Percentiles rank a stretch among this genome's conserved stretches.
Evolutionary conservation across 2,113 vertebrate genomes (phyloP).

Genomic region (Gavia stellata): DNA sequence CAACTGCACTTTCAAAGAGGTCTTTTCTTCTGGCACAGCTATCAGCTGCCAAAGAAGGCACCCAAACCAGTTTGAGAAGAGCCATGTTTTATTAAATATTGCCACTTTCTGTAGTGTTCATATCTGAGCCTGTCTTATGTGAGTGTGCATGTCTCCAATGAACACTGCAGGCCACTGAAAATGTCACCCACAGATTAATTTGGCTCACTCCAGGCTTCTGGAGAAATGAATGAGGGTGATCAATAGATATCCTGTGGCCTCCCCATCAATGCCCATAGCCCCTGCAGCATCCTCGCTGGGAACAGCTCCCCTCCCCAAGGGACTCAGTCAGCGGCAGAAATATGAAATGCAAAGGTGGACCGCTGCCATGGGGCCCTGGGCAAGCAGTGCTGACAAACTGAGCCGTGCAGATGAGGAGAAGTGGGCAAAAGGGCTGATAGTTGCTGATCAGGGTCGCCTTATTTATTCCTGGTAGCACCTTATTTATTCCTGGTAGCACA

Average conservation of each 20-base stretch:
- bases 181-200: slow-evolving; percentile 7
- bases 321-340: not conserved
- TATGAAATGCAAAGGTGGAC: not conserved
- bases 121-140: not conserved
- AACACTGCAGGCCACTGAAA: not conserved
- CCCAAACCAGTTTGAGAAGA: not conserved
- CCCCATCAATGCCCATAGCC: not conserved
- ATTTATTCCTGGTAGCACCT: not conserved
- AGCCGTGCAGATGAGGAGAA: not conserved
- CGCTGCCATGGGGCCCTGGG: not conserved
- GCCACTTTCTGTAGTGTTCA: not conserved
- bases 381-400: not conserved
- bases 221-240: not conserved
- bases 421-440: not conserved
- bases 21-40: not conserved
- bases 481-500: not conserved
- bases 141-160: not conserved
- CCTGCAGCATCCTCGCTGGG: not conserved
- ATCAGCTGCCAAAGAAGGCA: not conserved
- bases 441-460: not conserved
- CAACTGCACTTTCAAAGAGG: not conserved
- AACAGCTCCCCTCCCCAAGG: not conserved
- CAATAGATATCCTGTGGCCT: not conserved
- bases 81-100: not conserved
- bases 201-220: not conserved